Percentiles rank a stretch among this genome's conserved stretches.
phyloP scores from a whole-genome alignment of 2,113 vertebrate species.

The Gallinago jamesoni region DNA sequence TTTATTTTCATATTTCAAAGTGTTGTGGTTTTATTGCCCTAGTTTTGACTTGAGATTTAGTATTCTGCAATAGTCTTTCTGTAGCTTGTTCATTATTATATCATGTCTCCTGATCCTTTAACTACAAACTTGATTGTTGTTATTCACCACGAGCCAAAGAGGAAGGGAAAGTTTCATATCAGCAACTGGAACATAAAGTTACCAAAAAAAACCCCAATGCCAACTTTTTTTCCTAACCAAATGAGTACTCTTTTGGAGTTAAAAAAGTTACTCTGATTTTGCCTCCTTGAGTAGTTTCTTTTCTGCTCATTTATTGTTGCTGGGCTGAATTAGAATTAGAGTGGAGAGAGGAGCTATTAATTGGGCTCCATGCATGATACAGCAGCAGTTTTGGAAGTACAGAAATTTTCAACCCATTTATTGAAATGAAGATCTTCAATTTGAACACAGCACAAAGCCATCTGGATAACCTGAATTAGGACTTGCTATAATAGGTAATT shows the following conservation, averaged over 20 bases:
- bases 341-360: not conserved
- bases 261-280: slow-evolving; percentile 44
- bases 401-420: not conserved
- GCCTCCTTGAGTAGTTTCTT: not conserved
- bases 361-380: not conserved
- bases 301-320: not conserved
- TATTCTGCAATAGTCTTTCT: not conserved
- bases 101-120: not conserved
- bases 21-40: not conserved
- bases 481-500: not conserved
- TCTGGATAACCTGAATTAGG: not conserved
- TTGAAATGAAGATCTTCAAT: not conserved
- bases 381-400: not conserved
- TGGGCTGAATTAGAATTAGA: not conserved
- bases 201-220: not conserved
- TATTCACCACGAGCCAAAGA: not conserved
- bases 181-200: not conserved
- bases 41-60: not conserved
- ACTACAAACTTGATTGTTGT: not conserved
- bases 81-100: not conserved
- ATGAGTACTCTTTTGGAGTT: not conserved
- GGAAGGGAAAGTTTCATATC: not conserved
- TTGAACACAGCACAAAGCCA: not conserved
- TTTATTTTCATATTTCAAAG: not conserved
- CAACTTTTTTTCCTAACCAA: not conserved